These are phyloP conservation scores for Baronia brevicornis DNA, from an alignment of 2,888 invertebrate species.

Conservation along the genomic window DNA sequence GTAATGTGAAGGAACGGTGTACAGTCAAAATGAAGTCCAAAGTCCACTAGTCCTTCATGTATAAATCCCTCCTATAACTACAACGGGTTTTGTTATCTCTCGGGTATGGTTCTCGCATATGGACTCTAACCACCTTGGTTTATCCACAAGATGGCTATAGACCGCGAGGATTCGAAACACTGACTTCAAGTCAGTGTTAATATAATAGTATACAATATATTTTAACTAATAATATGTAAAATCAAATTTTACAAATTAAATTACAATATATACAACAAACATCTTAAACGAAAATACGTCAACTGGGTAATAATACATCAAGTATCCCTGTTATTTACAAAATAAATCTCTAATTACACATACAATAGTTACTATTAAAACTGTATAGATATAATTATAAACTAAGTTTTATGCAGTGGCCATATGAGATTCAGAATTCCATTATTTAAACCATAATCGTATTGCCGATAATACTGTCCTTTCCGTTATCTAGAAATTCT, in stretches of 20 bases:
- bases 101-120: too few relatives aligned
- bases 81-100: too few relatives aligned
- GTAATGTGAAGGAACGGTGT: too few relatives aligned
- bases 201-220: too few relatives aligned
- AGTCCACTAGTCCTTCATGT: too few relatives aligned
- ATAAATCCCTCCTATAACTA: too few relatives aligned
- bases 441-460: conserved; percentile 62
- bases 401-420: conserved; percentile 3
- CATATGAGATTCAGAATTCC: conserved; percentile 1
- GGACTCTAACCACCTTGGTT: too few relatives aligned
- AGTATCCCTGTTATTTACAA: conserved; percentile 49
- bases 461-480: conserved; percentile 65
- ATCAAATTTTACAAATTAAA: conserved; percentile 19
- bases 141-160: too few relatives aligned
- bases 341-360: conserved; percentile 14
- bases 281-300: conserved; percentile 42
- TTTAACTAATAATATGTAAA: conserved; percentile 15
- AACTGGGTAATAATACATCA: conserved; percentile 42
- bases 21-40: too few relatives aligned
- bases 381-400: not conserved
- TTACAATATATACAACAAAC: conserved; percentile 57
- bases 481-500: conserved; percentile 78
- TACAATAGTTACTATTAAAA: conserved; percentile 11
- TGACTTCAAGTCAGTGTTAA: too few relatives aligned
- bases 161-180: too few relatives aligned